These are phyloP conservation scores for Stegastes partitus DNA, from an alignment of 2,113 vertebrate species.

Conservation along the genomic window DNA sequence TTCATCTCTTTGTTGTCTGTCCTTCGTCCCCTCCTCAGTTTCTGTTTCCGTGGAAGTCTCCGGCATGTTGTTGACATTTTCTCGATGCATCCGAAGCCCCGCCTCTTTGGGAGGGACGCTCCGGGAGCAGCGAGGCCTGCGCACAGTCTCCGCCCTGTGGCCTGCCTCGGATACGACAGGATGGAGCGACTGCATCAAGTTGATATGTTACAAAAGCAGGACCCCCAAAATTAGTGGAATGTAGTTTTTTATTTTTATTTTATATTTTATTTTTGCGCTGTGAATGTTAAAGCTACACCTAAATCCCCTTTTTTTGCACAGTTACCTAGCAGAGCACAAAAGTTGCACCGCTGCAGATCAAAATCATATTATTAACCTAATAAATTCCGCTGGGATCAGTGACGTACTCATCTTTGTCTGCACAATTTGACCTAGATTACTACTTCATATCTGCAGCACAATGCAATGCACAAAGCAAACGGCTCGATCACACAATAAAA, in stretches of 20 bases:
- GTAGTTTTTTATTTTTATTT: neutral
- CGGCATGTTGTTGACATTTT: constrained; percentile 84
- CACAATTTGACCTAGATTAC: constrained; percentile 56
- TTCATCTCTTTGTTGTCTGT: constrained; percentile 21
- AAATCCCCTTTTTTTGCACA: neutral
- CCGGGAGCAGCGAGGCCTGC: neutral
- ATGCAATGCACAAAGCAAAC: constrained; percentile 27
- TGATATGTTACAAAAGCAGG: neutral
- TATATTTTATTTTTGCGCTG: neutral
- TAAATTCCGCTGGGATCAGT: constrained; percentile 12
- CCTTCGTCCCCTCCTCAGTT: neutral
- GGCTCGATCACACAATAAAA: neutral
- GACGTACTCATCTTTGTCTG: constrained; percentile 45
- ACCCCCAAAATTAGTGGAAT: too few species aligned
- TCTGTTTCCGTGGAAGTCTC: constrained; percentile 39
- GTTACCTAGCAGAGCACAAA: neutral
- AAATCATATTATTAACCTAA: constrained; percentile 1
- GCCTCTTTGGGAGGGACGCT: constrained; percentile 54
- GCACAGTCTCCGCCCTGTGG: constrained; percentile 68
- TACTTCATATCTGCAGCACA: neutral
- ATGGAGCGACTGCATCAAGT: constrained; percentile 26
- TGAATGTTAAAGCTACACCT: neutral
- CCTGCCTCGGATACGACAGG: constrained; percentile 40
- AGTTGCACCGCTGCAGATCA: constrained; percentile 22
- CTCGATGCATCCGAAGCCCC: constrained; percentile 41